Conservation (phyloP, 2,797 vertebrate genomes). For the Falco novaeseelandiae region DNA sequence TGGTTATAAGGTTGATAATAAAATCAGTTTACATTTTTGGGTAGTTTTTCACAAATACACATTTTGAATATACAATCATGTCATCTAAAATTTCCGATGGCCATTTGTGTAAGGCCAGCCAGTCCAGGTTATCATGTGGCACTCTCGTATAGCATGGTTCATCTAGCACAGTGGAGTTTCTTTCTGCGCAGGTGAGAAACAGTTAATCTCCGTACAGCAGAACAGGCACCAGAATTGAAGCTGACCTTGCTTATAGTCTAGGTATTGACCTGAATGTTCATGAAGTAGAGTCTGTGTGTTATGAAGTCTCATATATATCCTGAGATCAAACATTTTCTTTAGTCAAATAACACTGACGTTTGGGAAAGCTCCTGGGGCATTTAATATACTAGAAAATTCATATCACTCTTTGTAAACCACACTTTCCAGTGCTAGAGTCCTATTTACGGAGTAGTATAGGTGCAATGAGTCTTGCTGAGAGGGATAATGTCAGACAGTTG, state of each 20-base stretch:
- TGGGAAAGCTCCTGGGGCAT: not conserved
- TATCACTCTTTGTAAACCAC: not conserved
- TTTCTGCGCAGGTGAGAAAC: not conserved
- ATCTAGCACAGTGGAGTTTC: not conserved
- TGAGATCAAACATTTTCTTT: slow-evolving; percentile 1
- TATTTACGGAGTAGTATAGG: not conserved
- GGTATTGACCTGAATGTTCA: not conserved
- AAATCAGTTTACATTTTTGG: not conserved
- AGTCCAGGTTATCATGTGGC: not conserved
- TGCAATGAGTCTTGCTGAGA: not conserved
- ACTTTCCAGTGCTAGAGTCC: not conserved
- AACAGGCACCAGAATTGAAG: not conserved
- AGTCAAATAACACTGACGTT: not conserved
- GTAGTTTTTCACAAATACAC: not conserved
- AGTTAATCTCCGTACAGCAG: not conserved
- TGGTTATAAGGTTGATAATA: not conserved
- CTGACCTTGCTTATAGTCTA: not conserved
- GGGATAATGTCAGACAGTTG: not conserved
- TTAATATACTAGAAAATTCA: not conserved
- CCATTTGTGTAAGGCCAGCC: not conserved
- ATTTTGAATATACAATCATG: not conserved
- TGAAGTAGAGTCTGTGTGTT: not conserved
- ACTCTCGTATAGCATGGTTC: not conserved
- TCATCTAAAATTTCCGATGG: not conserved
- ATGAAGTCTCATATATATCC: not conserved